Evolutionary conservation across 2,113 vertebrate genomes (phyloP).

Genomic region (Microcebus lehilahytsara): DNA sequence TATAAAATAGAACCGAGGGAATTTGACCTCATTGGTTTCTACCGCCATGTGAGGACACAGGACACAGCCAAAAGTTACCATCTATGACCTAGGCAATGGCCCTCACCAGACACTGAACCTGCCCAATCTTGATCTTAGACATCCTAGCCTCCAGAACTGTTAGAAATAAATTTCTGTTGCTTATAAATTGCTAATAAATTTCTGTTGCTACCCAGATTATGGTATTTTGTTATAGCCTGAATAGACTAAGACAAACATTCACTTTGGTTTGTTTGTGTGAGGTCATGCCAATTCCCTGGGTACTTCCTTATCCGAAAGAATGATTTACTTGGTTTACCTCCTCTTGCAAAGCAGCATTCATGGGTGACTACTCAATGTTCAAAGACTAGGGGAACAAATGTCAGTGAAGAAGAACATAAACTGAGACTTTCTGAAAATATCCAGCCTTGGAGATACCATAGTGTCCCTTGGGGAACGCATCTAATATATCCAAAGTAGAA

Average conservation of each 20-base stretch:
- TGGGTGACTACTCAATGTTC: neutral
- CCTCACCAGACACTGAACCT: neutral
- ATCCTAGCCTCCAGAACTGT: neutral
- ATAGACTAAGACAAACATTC: neutral
- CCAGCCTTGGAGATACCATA: neutral
- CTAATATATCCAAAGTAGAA: neutral
- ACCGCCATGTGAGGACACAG: fast-evolving
- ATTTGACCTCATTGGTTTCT: fast-evolving
- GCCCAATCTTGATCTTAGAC: neutral
- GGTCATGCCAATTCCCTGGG: neutral
- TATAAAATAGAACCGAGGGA: neutral
- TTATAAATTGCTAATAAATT: neutral
- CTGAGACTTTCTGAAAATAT: neutral
- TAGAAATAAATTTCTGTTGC: neutral
- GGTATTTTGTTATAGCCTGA: neutral
- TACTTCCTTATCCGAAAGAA: neutral
- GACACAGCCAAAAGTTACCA: neutral
- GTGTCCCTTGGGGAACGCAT: neutral
- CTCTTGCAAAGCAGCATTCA: neutral
- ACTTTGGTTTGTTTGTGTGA: neutral
- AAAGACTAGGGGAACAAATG: neutral
- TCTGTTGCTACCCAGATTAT: neutral
- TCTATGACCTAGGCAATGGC: neutral
- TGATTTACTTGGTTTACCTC: neutral
- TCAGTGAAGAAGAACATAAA: neutral